A percentile compares a stretch with the other conserved stretches of the same genome.
These are phyloP conservation scores for Calliscelio sp. DNA, from an alignment of 2,888 invertebrate species.

Conservation along the genomic window DNA sequence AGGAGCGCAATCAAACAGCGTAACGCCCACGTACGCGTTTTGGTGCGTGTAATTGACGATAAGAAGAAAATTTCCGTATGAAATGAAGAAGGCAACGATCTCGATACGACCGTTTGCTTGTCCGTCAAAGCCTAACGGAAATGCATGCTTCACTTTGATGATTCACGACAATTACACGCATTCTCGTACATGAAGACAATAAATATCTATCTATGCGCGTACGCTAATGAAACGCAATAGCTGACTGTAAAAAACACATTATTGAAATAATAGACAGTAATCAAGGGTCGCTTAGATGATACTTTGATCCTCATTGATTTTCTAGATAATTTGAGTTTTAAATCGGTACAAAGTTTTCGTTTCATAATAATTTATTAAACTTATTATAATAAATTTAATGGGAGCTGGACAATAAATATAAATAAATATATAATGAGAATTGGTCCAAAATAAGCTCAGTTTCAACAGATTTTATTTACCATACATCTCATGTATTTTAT, in stretches of 20 bases:
- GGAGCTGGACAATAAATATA: too few species aligned
- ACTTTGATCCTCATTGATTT: background rate
- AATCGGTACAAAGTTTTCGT: too few species aligned
- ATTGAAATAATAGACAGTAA: conserved; percentile 47
- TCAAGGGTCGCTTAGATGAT: conserved; percentile 8
- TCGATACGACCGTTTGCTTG: conserved; percentile 55
- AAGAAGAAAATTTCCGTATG: conserved; percentile 58
- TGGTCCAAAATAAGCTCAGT: too few species aligned
- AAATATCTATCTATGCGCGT: conserved; percentile 38
- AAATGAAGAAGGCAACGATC: conserved; percentile 30
- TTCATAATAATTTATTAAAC: too few species aligned
- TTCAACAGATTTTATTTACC: too few species aligned
- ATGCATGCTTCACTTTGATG: conserved; percentile 76
- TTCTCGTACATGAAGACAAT: conserved; percentile 43
- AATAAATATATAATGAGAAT: too few species aligned
- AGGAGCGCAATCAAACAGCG: conserved; percentile 66
- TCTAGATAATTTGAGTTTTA: too few species aligned
- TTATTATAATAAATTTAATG: too few species aligned
- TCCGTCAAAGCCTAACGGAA: conserved; percentile 75
- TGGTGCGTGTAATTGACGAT: conserved; percentile 69
- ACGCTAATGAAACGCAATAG: conserved; percentile 31
- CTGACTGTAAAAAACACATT: background rate
- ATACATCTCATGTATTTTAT: too few species aligned
- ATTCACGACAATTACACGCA: conserved; percentile 73
- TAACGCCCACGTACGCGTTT: conserved; percentile 71